Conservation (phyloP, 2,113 vertebrate genomes). For the Agapornis roseicollis region DNA sequence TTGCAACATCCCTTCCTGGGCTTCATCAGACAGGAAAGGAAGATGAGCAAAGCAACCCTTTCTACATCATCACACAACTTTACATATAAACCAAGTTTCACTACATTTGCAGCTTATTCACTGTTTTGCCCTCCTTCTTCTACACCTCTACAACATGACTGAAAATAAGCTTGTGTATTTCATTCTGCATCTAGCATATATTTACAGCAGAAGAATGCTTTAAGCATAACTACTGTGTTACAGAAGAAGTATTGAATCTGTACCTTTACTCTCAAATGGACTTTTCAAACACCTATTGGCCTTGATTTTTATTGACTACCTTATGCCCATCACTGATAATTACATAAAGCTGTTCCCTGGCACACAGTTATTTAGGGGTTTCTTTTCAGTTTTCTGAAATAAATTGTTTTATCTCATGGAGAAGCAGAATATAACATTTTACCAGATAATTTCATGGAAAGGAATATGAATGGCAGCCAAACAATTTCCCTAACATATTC, state of each 20-base stretch:
- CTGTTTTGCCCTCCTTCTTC: background rate
- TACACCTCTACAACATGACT: background rate
- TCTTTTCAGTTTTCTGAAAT: background rate
- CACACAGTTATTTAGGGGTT: accelerated
- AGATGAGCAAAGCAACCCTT: background rate
- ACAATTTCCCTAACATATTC: background rate
- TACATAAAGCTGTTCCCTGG: background rate
- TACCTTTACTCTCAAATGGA: background rate
- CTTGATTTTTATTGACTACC: background rate
- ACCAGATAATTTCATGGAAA: background rate
- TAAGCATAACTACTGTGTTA: background rate
- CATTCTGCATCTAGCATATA: background rate
- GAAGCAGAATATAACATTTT: background rate
- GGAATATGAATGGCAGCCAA: background rate
- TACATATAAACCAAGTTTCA: background rate
- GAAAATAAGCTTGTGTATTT: background rate
- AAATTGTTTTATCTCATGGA: background rate
- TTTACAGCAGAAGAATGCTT: background rate
- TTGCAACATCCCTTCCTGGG: background rate
- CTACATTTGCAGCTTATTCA: background rate
- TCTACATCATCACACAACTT: background rate
- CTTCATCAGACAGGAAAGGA: background rate
- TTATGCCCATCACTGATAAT: background rate
- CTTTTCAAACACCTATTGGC: background rate
- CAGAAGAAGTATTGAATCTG: background rate